Base-by-base conservation (phyloP, 2,888 invertebrate species). In the Athripsodes cinereus region DNA sequence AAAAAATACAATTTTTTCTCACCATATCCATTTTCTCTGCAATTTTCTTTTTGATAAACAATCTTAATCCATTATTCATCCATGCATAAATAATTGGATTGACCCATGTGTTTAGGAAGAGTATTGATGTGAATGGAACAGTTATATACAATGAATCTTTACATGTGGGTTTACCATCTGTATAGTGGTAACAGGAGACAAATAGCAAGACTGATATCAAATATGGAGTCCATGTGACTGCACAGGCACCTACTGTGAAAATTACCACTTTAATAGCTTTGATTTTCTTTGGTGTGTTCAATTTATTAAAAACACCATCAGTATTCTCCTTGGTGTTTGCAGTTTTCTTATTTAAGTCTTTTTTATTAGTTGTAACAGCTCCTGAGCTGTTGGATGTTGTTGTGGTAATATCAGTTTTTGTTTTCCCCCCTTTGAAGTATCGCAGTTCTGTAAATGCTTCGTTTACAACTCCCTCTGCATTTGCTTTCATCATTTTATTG, bases 1-100 rank as follows among this genome's bases (percentile, higher is more conserved):
- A n/a, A n/a, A n/a, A n/a, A n/a, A n/a, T n/a, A n/a, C n/a, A n/a
- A n/a, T n/a, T n/a, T n/a, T n/a, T n/a, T n/a, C n/a, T n/a, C n/a
- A n/a, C n/a, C n/a, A n/a, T 40, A 5, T 40, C 40, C 8, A 40
- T n/a, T 40, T 3, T 16, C 40, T 16, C 2, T n/a, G 40, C 40
- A 13, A 40, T 3, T 3, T 3, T 2, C 5, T 40, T 40, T 13
- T 13, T 40, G 13, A 40, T 13, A 40, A 40, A 40, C 8, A 68
- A 22, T 22, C 50, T 22, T 22, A 50, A 50, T 22, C 50, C 50
- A 11, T 8, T 16, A 16, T 50, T 8, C 26, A 18, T 22, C 50
- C 50, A 50, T 16, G 22, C 50, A 26, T 50, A 50, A 20, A 50
- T 50, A 6, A 50, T 50, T 8, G 50, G 50, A 26, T 50, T 50